These are phyloP conservation scores for Arrhopalites spinosus DNA, from an alignment of 2,888 invertebrate genomes.

Conservation along the genomic window DNA sequence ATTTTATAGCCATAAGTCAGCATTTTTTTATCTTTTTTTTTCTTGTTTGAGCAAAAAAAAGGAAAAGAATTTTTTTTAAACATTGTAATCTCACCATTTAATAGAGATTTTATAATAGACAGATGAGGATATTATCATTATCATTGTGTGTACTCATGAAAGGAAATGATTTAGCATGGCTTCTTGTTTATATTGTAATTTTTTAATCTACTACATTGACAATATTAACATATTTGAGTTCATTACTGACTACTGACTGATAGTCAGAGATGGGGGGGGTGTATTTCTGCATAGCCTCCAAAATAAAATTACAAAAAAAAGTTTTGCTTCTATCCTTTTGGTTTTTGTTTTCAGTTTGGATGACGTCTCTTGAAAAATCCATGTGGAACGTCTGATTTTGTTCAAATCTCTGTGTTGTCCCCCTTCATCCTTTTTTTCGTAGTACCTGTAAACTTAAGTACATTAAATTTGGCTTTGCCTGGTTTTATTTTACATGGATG, in stretches of 20 bases:
- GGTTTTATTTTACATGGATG: slow-evolving; percentile 42
- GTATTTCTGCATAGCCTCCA: not conserved
- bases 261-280: not conserved
- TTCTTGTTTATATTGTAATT: not conserved
- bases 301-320: not conserved
- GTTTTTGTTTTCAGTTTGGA: slow-evolving; percentile 31
- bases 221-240: not conserved
- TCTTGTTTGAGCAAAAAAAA: not conserved
- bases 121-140: not conserved
- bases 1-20: not conserved
- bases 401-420: slow-evolving; percentile 33
- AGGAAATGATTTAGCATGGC: not conserved
- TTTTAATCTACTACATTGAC: no score
- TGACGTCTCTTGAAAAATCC: slow-evolving; percentile 31
- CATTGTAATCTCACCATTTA: no score
- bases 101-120: not conserved
- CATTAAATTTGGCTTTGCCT: slow-evolving; percentile 29
- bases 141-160: not conserved
- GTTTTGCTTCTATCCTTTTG: not conserved
- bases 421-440: slow-evolving; percentile 21
- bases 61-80: not conserved
- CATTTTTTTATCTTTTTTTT: not conserved
- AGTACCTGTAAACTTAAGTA: slow-evolving; percentile 19
- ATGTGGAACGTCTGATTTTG: slow-evolving; percentile 37
- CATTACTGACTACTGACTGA: not conserved